Conservation (phyloP, 30 jellyfish, hydroid and myxozoan genomes). For the Hydractinia echinata region DNA sequence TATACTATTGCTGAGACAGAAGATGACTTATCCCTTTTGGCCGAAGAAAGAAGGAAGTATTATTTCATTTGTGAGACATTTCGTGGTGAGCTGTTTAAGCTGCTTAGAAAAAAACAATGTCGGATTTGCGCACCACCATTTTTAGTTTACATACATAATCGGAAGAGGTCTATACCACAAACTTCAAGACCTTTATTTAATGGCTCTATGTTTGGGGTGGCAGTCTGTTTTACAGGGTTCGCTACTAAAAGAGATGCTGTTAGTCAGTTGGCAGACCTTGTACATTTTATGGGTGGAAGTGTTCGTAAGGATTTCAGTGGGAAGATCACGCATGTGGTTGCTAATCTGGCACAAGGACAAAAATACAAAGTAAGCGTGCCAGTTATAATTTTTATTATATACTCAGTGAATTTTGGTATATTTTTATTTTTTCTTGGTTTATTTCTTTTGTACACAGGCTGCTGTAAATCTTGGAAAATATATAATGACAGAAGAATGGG, state of each 20-base stretch:
- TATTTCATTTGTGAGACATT: constrained; percentile 78
- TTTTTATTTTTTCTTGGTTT: neutral
- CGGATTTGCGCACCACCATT: constrained; percentile 93
- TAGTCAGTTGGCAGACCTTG: constrained; percentile 80
- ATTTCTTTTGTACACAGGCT: constrained; percentile 39
- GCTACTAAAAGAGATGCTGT: constrained; percentile 71
- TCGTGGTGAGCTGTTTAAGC: constrained; percentile 45
- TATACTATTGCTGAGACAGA: constrained; percentile 51
- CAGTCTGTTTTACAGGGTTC: constrained; percentile 96
- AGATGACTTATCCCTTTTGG: constrained; percentile 45
- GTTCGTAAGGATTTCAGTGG: constrained; percentile 93
- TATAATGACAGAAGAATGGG: constrained; percentile 93
- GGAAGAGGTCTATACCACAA: constrained; percentile 55
- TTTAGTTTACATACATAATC: constrained; percentile 43
- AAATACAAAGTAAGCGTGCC: constrained; percentile 63
- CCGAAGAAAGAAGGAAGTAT: constrained; percentile 51
- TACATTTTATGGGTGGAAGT: constrained; percentile 98
- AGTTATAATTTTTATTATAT: neutral
- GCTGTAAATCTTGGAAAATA: constrained; percentile 96
- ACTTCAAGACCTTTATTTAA: constrained; percentile 77
- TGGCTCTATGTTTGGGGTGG: constrained; percentile 92
- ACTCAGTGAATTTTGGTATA: neutral
- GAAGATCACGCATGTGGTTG: constrained; percentile 85
- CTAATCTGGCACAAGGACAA: constrained; percentile 86
- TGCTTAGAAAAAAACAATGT: constrained; percentile 65